Base-by-base conservation (phyloP, 2,888 invertebrate genomes). In the Nomada fucata region DNA sequence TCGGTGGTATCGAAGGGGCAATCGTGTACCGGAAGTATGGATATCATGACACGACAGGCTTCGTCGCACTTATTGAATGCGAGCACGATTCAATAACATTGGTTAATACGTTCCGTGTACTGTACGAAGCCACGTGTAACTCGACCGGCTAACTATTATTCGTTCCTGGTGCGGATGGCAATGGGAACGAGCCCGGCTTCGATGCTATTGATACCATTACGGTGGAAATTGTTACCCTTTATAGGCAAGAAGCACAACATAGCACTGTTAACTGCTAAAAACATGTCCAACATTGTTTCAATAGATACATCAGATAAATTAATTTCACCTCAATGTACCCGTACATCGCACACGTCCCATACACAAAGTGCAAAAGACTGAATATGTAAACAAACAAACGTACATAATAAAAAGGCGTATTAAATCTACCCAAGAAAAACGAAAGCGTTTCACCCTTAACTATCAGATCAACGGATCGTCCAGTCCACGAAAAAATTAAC, bases 11-110 rank as follows among this genome's bases (percentile, higher is more conserved):
- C 23, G 64, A 59, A 67, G 75, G 82, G 79, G 3, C 1, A 23
- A 10, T n/a, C 60, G 79, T 77, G 72, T 50, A 75, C 84, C 88
- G 90, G 90, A 90, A 76, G 78, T 73, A 82, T 63, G 73, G 83
- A 74, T 85, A 82, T 86, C 76, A 74, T 70, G 76, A 76, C 86
- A 86, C 88, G 92, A 91, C 83, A 91, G 86, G 92, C 92, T 90
- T 85, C 91, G 91, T 76, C 89, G 92, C 91, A 90, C 88, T 89
- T 86, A 86, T 89, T 91, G 91, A 91, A 91, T 90, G 88, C 89
- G 84, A 13, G 72, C 63, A 83, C 74, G 85, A 88, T 89, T 90
- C 89, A 88, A 90, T 89, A 88, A 89, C 76, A 53, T 72, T 50
- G 74, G 77, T 76, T 84, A 76, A 81, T 85, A 81, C 85, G 69